Base-by-base conservation (phyloP, 2,888 invertebrate genomes). In the Macrophya alboannulata region DNA sequence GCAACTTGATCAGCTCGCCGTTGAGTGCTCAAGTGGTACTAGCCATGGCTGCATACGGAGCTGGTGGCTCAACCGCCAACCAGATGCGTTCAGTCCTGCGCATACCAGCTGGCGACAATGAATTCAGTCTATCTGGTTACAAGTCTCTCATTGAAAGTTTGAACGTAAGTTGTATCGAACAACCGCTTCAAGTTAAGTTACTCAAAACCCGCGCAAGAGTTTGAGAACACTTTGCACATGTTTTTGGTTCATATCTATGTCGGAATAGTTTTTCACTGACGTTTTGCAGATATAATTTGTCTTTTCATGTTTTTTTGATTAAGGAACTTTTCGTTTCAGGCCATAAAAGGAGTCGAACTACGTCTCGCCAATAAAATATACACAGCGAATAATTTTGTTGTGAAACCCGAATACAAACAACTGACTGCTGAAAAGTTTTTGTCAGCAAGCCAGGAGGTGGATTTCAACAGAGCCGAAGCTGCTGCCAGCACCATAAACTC, bases 381-480 rank as follows among this genome's bases (percentile, higher is more conserved):
- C 31, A 31, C 31, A 0, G 95, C 95, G 90, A 92, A 95, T 0
- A 94, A 95, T 0, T 87, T 92, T 1, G 88, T 89, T 0, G 94
- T 95, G 83, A 94, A 95, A 40, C 90, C 94, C 0, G 91, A 94
- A 21, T 96, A 96, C 87, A 94, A 95, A 88, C 93, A 94, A 8
- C 93, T 96, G 71, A 95, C 97, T 0, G 91, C 94, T 9, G 95
- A 95, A 72, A 94, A 95, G 43, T 98, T 97, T 91, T 94, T 95
- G 71, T 95, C 97, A 0, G 95, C 95, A 43, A 95, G 96, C 6
- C 95, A 96, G 90, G 94, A 94, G 71, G 87, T 97, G 0, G 92
- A 97, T 90, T 98, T 98, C 89, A 88, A 85, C 0, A 92, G 94
- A 0, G 90, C 89, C 0, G 93, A 91, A 1, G 95, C 94, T 31